Evolutionary conservation across 2,888 invertebrate genomes (phyloP).

Genomic region (Luperina testacea): DNA sequence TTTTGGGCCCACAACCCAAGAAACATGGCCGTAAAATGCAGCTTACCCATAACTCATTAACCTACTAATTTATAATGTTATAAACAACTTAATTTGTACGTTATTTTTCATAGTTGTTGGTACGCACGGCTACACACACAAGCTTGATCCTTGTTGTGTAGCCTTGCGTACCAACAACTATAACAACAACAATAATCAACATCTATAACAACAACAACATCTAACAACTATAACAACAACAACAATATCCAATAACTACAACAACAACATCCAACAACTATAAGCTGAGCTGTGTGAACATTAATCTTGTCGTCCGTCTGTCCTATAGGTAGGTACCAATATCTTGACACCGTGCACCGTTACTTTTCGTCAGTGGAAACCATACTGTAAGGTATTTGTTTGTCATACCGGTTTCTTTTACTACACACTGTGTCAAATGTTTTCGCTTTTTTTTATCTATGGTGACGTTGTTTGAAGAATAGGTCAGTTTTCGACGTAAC

Average conservation of each 20-base stretch:
- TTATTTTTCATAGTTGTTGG: not conserved
- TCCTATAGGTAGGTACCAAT: not conserved
- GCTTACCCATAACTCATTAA: not conserved
- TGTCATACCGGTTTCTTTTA: conserved; percentile 17
- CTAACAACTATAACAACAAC: too few species aligned
- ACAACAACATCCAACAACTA: too few species aligned
- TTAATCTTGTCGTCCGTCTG: not conserved
- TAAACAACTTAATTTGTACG: not conserved
- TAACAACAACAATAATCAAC: too few species aligned
- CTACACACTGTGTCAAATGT: conserved; percentile 11
- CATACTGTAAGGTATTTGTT: conserved; percentile 13
- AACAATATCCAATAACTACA: too few species aligned
- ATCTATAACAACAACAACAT: too few species aligned
- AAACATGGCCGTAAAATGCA: not conserved
- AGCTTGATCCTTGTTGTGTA: too few species aligned
- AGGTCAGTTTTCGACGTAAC: conserved; percentile 30
- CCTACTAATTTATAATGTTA: conserved; percentile 14
- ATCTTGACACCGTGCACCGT: conserved; percentile 51
- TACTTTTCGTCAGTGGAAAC: conserved; percentile 33
- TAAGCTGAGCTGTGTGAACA: not conserved
- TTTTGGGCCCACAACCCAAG: too few species aligned
- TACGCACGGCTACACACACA: not conserved
- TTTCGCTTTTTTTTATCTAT: conserved; percentile 31
- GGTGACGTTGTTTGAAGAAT: not conserved
- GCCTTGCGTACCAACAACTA: too few species aligned